phyloP scores from a whole-genome alignment of 2,113 vertebrate species.

The Glareola pratincola region DNA sequence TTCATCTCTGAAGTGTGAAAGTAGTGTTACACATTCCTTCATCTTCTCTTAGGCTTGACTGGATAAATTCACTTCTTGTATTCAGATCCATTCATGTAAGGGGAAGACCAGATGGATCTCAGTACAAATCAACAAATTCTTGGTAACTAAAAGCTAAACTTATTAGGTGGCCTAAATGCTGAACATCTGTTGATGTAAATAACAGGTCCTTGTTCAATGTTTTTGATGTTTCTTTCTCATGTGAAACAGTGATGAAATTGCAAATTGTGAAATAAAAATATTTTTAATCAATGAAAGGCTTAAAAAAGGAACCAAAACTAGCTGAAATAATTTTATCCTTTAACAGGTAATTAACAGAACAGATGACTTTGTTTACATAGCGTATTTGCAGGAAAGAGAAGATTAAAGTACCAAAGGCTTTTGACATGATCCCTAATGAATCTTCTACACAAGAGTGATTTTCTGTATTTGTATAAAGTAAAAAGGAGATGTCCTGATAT shows the following conservation, averaged over 20 bases:
- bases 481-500: slow-evolving; percentile 5
- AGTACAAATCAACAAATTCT: slow-evolving; percentile 67
- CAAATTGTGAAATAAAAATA: slow-evolving; percentile 47
- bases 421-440: slow-evolving; percentile 1
- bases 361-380: slow-evolving; percentile 49
- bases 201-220: slow-evolving; percentile 46
- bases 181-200: slow-evolving; percentile 76
- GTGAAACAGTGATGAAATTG: slow-evolving; percentile 56
- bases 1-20: slow-evolving; percentile 48
- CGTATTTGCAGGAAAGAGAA: slow-evolving; percentile 49
- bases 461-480: slow-evolving; percentile 13
- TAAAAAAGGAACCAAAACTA: neutral
- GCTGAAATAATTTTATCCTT: slow-evolving; percentile 36
- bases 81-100: slow-evolving; percentile 63
- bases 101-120: slow-evolving; percentile 70
- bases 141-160: slow-evolving; percentile 69
- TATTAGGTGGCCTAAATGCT: slow-evolving; percentile 65
- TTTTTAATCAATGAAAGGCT: slow-evolving; percentile 33
- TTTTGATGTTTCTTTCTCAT: slow-evolving; percentile 57
- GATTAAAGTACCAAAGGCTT: slow-evolving; percentile 44
- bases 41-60: slow-evolving; percentile 54
- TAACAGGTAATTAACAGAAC: slow-evolving; percentile 54
- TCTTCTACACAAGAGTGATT: neutral
- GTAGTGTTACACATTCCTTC: slow-evolving; percentile 48
- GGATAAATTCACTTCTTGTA: slow-evolving; percentile 69